Base-by-base conservation (phyloP, 2,888 invertebrate species). In the Amiota minor region DNA sequence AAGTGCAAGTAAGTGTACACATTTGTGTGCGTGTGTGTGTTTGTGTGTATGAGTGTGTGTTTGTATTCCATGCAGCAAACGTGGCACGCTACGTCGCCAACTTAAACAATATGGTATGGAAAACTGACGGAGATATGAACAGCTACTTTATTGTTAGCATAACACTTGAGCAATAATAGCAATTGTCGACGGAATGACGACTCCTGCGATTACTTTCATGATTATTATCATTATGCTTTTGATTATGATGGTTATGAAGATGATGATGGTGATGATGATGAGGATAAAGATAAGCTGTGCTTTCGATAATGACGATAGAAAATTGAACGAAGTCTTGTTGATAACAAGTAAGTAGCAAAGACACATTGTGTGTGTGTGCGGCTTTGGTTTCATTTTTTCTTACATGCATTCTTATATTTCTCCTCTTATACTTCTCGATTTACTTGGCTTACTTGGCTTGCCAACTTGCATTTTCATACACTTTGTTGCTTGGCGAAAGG, bases 141-240 rank as follows among this genome's bases (percentile, higher is more conserved):
- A 80, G 80, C 80, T 81, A 80, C 80, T 80, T 80, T 80, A 80
- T 80, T 81, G 80, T 81, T 80, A 76, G 80, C 80, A 81, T 79
- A 79, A 79, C 79, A 81, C 80, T 80, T 78, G 76, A 80, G 81
- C 81, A 81, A 77, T 80, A 80, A 80, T 79, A 77, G 79, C 80
- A 80, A 81, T 78, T 80, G 80, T 75, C 70, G 74, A 62, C 67
- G 76, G 49, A 53, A 49, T 12, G 61, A 18, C 18, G 62, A 20
- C 49, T 73, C 10, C 59, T 35, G 62, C 59, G 62, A 47, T 50
- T 55, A 71, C 69, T 65, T 72, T 61, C 50, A 47, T 70, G 53
- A 69, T 56, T 67, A 72, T 68, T 2, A 49, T 18, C 47, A 50
- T 71, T 10, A 62, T 20, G 62, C n/a, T 61, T 10, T 68, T 74